Base-by-base conservation (phyloP, 2,888 invertebrate species). In the Phortica magna region DNA sequence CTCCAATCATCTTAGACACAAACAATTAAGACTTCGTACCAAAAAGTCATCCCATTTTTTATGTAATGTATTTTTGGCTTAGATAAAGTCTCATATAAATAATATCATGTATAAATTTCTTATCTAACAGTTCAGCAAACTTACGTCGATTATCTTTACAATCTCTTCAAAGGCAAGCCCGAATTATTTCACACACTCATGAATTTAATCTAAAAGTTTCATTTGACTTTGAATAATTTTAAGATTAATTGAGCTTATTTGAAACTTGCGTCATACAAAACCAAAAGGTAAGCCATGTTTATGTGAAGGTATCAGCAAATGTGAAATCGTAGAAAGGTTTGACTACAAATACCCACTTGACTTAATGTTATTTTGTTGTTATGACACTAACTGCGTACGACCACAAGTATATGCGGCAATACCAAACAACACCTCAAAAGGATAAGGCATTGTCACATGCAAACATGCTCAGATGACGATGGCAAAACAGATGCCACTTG, bases 291-390 rank as follows among this genome's bases (percentile, higher is more conserved):
- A 31, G 31, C 31, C 31, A 31, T 31, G 31, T 31, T 31, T 31
- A 31, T 31, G 31, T 4, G 3, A 31, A 31, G 31, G 31, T 31
- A 31, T 31, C 31, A 31, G n/a, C 31, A 31, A 4, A 31, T 31
- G 31, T 4, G 0, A 4, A 31, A 4, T 31, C 31, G 31, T 31
- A 31, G 31, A 31, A 31, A 31, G 31, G 31, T 31, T 31, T 4
- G 6, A 71, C 14, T 53, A 39, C 39, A 71, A 53, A 70, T 31
- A 53, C 7, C 53, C 22, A 71, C 70, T 71, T 55, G 70, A 71
- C 53, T 71, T 53, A 71, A 71, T 71, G 55, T 53, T 31, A 22
- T 12, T 31, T 71, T 71, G 53, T 70, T 48, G 48, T 70, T 53
- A 53, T 70, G 48, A 14, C 9, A 12, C 14, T 22, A 31, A 12